Percentiles rank a stretch among this genome's conserved stretches.
Conservation (phyloP, 92 coral and sea anemone species). For the Montipora capitata region DNA sequence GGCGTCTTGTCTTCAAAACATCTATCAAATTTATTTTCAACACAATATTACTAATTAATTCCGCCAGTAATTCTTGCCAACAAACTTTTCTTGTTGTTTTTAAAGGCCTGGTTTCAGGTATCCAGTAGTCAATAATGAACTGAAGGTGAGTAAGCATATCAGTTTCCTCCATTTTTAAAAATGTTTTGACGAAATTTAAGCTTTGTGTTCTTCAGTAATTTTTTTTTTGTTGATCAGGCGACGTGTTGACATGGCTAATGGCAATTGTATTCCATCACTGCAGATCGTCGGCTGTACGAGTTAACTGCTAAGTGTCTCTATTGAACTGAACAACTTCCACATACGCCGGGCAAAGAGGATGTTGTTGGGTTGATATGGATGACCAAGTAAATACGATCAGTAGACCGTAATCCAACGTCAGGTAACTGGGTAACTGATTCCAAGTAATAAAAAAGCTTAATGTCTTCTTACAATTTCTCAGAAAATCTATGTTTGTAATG, state of each 20-base stretch:
- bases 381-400: too few relatives aligned
- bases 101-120: too few relatives aligned
- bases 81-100: not conserved
- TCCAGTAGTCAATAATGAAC: too few relatives aligned
- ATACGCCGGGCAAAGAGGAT: too few relatives aligned
- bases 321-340: not conserved
- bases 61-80: not conserved
- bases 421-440: too few relatives aligned
- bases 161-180: too few relatives aligned
- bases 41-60: not conserved
- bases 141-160: too few relatives aligned
- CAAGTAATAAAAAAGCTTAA: too few relatives aligned
- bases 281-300: not conserved
- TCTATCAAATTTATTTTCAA: not conserved
- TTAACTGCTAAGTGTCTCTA: not conserved
- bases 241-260: slow-evolving; percentile 5
- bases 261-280: not conserved
- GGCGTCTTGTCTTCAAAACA: not conserved
- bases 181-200: not conserved
- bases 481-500: too few relatives aligned
- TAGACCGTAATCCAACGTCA: too few relatives aligned
- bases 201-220: not conserved
- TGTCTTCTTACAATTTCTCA: too few relatives aligned
- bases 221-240: slow-evolving; percentile 17
- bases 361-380: too few relatives aligned